Evolutionary conservation across 2,113 vertebrate genomes (phyloP).

Genomic region (Pachycephala philippinensis): DNA sequence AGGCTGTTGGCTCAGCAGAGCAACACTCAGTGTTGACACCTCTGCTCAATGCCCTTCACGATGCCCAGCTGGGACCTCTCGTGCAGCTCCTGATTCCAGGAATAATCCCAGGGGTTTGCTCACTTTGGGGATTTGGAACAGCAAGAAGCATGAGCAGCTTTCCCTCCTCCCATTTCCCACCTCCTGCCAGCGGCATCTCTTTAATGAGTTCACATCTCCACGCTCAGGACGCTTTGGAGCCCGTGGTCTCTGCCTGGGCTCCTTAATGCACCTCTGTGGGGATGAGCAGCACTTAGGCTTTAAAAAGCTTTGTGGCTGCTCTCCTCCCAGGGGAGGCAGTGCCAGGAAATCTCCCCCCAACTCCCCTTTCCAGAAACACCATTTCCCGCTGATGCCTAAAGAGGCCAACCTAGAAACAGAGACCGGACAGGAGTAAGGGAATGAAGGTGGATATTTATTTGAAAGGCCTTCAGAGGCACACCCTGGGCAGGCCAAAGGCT

Average conservation of each 20-base stretch:
- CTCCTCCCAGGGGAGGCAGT: not conserved
- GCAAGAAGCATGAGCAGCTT: not conserved
- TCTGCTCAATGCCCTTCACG: rapidly evolving
- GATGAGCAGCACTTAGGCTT: slow-evolving; percentile 14
- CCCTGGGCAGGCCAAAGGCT: too few species aligned
- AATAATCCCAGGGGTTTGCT: not conserved
- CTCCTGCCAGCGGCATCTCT: not conserved
- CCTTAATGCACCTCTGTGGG: slow-evolving; percentile 16
- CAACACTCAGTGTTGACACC: not conserved
- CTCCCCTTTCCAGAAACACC: slow-evolving; percentile 14
- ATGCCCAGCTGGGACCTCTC: not conserved
- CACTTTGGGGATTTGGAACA: not conserved
- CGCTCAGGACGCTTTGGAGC: not conserved
- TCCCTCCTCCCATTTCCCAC: not conserved
- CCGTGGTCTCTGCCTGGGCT: not conserved
- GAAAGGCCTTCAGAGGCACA: too few species aligned
- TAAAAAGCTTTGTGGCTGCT: not conserved
- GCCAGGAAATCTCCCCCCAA: not conserved
- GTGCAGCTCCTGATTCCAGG: not conserved
- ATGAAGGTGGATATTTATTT: too few species aligned
- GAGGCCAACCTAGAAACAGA: too few species aligned
- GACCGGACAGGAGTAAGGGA: too few species aligned
- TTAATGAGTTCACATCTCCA: not conserved
- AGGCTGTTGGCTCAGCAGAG: not conserved
- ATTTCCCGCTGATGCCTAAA: too few species aligned